Evolutionary conservation across 2,113 vertebrate species (phyloP), one percentile per base, ranked within the genome.

Genomic region (Aleadryas rufinucha): DNA sequence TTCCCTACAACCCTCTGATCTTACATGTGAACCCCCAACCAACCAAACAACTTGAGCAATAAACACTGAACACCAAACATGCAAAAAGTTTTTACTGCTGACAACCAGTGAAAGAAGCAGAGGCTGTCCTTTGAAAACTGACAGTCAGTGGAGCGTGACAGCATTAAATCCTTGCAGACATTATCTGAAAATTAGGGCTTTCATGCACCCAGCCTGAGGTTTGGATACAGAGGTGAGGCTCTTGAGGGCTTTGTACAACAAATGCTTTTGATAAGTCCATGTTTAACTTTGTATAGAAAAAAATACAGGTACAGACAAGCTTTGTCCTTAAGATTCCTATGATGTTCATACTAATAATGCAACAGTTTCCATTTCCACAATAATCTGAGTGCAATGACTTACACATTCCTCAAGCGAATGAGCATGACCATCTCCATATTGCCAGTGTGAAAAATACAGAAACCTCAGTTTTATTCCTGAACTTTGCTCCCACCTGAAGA

Each of bases 341-440:
- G 8, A 35, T 3, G 24, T 15, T 61, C 35, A 49, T 26, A 45
- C 3, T 49, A 85, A 75, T n/a, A 79, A 85, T 28, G 24, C 26
- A 82, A 63, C 7, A 33, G 8, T 47, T 94, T 44, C 13, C 21
- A n/a, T 63, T 75, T 84, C 69, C 1, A 1, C 33, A 75, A 5
- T 5, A 49, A 52, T 44, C 44, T 68, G 61, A 50, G 37, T 37
- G 19, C 31, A 75, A 7, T 20, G 16, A 33, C 12, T 68, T 54
- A 33, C 3, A 52, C 4, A 39, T 78, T 81, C 26, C 31, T 45
- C 1, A 3, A 31, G 31, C 7, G 10, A 91, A 53, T 6, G 13
- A 64, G 19, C 20, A 22, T 0, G 0, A 49, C 28, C 10, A n/a
- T 28, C 22, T 65, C 60, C 5, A 1, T 7, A 44, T 1, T n/a